Evolutionary conservation across 2,797 vertebrate genomes (phyloP).

Genomic region (Etheostoma nigrum): DNA sequence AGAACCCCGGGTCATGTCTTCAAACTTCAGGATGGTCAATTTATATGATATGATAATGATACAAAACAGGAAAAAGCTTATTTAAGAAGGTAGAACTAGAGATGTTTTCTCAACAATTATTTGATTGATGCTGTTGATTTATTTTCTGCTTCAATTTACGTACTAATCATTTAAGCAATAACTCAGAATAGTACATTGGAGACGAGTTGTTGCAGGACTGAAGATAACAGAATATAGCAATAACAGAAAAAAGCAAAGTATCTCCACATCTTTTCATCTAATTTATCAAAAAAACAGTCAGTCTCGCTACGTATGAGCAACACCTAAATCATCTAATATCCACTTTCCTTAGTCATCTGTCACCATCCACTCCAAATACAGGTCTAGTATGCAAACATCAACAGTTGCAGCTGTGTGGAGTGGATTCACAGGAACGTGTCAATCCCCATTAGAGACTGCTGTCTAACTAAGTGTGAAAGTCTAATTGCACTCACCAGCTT

Average conservation of each 20-base stretch:
- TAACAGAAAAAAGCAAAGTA: neutral
- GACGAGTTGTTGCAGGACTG: neutral
- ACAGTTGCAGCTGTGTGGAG: conserved; percentile 72
- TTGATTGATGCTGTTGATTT: neutral
- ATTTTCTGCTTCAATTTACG: neutral
- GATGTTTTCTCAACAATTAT: neutral
- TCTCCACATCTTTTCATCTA: conserved; percentile 19
- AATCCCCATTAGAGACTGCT: conserved; percentile 72
- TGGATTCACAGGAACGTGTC: conserved; percentile 69
- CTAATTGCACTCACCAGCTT: conserved; percentile 77
- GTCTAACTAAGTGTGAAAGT: conserved; percentile 80
- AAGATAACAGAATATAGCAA: neutral
- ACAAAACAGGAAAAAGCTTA: neutral
- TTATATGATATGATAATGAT: neutral
- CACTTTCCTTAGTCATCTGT: conserved; percentile 50
- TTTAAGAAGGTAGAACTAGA: neutral
- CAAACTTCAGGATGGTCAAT: neutral
- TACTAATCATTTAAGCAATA: neutral
- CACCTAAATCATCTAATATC: conserved; percentile 40
- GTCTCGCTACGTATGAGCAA: neutral
- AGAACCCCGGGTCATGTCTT: neutral
- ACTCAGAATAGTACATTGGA: neutral
- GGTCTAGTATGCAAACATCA: conserved; percentile 67
- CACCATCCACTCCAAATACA: conserved; percentile 50
- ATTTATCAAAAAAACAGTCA: conserved; percentile 24